A percentile compares a stretch with the other conserved stretches of the same genome.
These are phyloP conservation scores for Bucorvus abyssinicus DNA, from an alignment of 2,797 vertebrate species.

Conservation along the genomic window DNA sequence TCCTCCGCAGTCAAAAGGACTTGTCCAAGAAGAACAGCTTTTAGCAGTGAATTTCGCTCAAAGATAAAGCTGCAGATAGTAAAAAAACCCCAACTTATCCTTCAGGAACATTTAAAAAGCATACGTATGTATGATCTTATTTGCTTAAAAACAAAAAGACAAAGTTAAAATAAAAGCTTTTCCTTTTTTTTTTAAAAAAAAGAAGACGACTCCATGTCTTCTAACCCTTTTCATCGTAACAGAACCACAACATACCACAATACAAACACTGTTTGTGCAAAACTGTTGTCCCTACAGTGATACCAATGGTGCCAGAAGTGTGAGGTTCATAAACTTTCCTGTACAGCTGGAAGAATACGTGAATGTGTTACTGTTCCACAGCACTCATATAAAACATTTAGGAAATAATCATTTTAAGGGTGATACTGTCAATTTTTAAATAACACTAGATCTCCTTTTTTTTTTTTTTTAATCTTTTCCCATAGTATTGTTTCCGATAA, in stretches of 20 bases:
- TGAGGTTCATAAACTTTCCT: conserved; percentile 25
- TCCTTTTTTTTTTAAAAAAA: background rate
- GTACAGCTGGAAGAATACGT: background rate
- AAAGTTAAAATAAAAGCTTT: background rate
- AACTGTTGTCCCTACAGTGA: background rate
- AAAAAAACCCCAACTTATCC: background rate
- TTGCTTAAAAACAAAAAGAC: background rate
- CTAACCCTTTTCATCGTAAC: background rate
- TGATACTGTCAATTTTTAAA: conserved; percentile 24
- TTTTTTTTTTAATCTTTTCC: background rate
- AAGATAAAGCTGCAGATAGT: background rate
- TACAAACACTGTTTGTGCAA: background rate
- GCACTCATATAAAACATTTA: background rate
- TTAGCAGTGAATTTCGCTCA: background rate
- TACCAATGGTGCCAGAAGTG: background rate
- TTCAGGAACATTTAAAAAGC: background rate
- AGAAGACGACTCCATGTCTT: background rate
- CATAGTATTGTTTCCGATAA: background rate
- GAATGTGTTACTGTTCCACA: background rate
- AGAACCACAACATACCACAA: background rate
- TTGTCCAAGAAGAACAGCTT: background rate
- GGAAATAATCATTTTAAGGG: background rate
- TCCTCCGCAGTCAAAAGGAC: background rate
- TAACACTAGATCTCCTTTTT: background rate
- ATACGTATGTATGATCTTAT: background rate